A percentile compares a stretch with the other conserved stretches of the same genome.
phyloP scores from a whole-genome alignment of 2,113 vertebrate genomes.

The Myrmophylax atrothorax region DNA sequence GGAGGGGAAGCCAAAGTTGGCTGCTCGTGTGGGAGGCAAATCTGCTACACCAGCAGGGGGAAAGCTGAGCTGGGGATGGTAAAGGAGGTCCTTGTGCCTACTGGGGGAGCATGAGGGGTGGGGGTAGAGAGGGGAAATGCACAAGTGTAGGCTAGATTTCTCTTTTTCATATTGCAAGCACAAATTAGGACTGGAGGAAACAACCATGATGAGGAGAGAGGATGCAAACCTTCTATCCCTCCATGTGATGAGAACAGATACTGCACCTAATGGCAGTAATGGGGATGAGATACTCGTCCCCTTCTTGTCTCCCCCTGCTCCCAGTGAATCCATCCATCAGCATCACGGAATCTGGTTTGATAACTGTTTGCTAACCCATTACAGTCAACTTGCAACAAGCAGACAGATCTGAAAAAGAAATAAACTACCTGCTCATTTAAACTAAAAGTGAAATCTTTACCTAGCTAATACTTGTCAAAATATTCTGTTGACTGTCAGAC shows the following conservation, averaged over 20 bases:
- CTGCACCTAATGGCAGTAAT: neutral
- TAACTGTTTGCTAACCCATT: neutral
- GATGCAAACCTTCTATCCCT: neutral
- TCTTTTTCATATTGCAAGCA: neutral
- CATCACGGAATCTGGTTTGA: neutral
- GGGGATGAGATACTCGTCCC: neutral
- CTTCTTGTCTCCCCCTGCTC: neutral
- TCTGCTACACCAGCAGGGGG: neutral
- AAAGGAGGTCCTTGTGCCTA: neutral
- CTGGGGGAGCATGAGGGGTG: neutral
- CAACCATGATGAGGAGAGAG: neutral
- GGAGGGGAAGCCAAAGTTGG: neutral
- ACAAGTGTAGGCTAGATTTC: neutral
- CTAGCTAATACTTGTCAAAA: neutral
- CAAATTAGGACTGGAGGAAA: neutral
- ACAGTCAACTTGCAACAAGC: neutral
- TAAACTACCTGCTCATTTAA: neutral
- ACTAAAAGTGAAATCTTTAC: neutral
- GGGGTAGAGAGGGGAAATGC: neutral
- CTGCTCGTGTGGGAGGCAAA: neutral
- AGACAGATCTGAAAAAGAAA: neutral
- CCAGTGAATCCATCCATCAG: neutral
- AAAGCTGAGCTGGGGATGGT: neutral
- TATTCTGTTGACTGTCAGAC: neutral
- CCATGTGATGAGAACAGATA: neutral